Conservation (phyloP, 2,888 invertebrate genomes). For the Caenorhabditis parvicauda region DNA sequence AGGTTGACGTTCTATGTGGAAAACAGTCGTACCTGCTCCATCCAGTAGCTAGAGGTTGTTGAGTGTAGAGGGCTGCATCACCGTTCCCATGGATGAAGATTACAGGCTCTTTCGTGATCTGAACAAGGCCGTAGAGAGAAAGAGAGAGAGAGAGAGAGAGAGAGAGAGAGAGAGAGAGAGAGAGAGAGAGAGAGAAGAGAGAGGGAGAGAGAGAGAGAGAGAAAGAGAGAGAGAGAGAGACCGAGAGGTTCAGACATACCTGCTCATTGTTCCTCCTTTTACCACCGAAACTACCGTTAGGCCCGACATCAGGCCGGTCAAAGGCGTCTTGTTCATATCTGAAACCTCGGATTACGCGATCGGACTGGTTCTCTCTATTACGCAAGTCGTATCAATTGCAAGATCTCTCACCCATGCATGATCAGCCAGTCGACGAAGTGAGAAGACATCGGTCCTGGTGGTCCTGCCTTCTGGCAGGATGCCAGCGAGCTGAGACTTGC, state of each 20-base stretch:
- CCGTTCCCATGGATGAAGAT: slow-evolving; percentile 60
- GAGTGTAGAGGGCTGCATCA: slow-evolving; percentile 58
- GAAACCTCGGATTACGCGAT: neutral
- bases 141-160: neutral
- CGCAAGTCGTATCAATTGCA: neutral
- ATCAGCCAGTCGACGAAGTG: slow-evolving; percentile 60
- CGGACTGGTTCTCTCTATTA: neutral
- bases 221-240: no score
- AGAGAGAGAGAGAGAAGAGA: no score
- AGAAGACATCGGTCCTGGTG: slow-evolving; percentile 54
- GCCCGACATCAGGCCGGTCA: slow-evolving; percentile 59
- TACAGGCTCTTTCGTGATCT: slow-evolving; percentile 54
- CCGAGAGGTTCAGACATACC: no score
- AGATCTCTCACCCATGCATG: slow-evolving; percentile 45
- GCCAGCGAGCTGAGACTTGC: no score
- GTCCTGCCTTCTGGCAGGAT: slow-evolving; percentile 44
- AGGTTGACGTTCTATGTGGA: no score
- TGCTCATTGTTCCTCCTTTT: slow-evolving; percentile 39
- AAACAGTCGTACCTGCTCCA: slow-evolving; percentile 25
- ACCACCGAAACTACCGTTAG: slow-evolving; percentile 61
- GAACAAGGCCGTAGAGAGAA: no score
- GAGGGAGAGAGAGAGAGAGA: no score
- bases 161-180: neutral
- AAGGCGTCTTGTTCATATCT: slow-evolving; percentile 52
- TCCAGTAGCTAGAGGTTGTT: slow-evolving; percentile 48